These are phyloP conservation scores for Tichodroma muraria DNA, from an alignment of 2,113 vertebrate species.

Conservation along the genomic window DNA sequence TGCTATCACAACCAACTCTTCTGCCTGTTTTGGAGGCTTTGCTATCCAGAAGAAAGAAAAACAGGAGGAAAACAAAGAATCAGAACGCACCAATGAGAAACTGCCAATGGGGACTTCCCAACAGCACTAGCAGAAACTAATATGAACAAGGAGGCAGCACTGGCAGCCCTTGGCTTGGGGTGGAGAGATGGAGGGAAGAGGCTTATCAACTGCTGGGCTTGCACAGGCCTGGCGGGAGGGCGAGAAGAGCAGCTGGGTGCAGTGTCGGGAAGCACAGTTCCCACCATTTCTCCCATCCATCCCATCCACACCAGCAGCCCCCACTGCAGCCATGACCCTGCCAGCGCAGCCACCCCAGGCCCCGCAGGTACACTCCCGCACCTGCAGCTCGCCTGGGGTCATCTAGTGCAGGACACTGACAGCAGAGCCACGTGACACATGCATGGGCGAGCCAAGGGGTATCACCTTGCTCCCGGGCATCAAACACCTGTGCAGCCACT, in stretches of 20 bases:
- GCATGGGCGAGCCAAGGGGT: not conserved
- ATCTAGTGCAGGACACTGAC: not conserved
- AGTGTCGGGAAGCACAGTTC: not conserved
- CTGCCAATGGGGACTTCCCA: not conserved
- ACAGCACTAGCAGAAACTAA: not conserved
- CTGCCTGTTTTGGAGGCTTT: not conserved
- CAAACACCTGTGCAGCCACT: not conserved
- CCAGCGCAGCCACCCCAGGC: not conserved
- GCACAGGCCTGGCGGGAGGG: not conserved
- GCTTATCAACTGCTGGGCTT: not conserved
- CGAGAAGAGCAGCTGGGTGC: not conserved
- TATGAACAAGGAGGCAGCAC: not conserved
- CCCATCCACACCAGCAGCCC: not conserved
- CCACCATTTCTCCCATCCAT: not conserved
- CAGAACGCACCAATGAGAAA: not conserved
- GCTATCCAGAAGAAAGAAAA: not conserved
- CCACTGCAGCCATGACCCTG: rapidly evolving
- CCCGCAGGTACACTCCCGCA: rapidly evolving
- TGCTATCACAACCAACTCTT: not conserved
- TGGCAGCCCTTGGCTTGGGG: not conserved
- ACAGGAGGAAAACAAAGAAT: not conserved
- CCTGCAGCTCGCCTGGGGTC: rapidly evolving
- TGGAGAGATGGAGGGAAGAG: not conserved
- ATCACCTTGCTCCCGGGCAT: not conserved
- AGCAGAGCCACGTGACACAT: rapidly evolving